Percentiles rank a stretch among this genome's conserved stretches.
Evolutionary conservation across 2,888 invertebrate genomes (phyloP).

Genomic region (Drosophila anomelani): DNA sequence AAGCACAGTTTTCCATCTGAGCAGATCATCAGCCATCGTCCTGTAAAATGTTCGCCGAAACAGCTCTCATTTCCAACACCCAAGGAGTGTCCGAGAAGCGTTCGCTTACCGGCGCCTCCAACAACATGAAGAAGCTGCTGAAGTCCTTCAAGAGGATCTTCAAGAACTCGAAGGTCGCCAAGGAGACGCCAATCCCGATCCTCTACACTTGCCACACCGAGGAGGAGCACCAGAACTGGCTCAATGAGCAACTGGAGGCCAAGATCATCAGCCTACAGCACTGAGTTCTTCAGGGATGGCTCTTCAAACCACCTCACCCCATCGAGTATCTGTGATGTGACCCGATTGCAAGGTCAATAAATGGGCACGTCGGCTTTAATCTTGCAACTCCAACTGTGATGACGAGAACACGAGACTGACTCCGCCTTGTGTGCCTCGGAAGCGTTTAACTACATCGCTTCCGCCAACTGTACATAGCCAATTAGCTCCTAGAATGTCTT

Average conservation of each 20-base stretch:
- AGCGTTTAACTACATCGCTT: slow-evolving; percentile 19
- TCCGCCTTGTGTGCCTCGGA: slow-evolving; percentile 17
- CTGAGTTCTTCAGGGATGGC: slow-evolving; percentile 5
- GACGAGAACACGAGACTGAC: slow-evolving; percentile 60
- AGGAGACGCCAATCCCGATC: slow-evolving; percentile 4
- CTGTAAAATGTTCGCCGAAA: slow-evolving; percentile 53
- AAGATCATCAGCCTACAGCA: slow-evolving; percentile 21
- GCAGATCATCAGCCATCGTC: slow-evolving; percentile 22
- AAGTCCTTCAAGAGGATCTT: slow-evolving; percentile 62
- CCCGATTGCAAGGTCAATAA: slow-evolving; percentile 43
- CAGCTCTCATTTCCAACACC: slow-evolving; percentile 27
- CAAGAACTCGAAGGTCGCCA: slow-evolving; percentile 34
- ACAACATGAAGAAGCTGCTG: slow-evolving; percentile 62
- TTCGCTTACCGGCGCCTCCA: slow-evolving; percentile 57
- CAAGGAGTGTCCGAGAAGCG: slow-evolving; percentile 34
- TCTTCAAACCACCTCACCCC: neutral
- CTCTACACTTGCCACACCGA: slow-evolving; percentile 47
- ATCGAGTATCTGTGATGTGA: slow-evolving; percentile 60
- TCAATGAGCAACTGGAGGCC: slow-evolving; percentile 65
- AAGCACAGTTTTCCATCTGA: slow-evolving; percentile 36
- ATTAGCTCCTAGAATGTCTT: slow-evolving; percentile 7
- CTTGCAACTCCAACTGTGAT: slow-evolving; percentile 60
- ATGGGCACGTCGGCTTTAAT: slow-evolving; percentile 57
- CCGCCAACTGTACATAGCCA: slow-evolving; percentile 44
- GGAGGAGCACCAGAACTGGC: slow-evolving; percentile 72